Base-by-base conservation (phyloP, 1,140 invertebrate genomes). In the Aricia agestis region DNA sequence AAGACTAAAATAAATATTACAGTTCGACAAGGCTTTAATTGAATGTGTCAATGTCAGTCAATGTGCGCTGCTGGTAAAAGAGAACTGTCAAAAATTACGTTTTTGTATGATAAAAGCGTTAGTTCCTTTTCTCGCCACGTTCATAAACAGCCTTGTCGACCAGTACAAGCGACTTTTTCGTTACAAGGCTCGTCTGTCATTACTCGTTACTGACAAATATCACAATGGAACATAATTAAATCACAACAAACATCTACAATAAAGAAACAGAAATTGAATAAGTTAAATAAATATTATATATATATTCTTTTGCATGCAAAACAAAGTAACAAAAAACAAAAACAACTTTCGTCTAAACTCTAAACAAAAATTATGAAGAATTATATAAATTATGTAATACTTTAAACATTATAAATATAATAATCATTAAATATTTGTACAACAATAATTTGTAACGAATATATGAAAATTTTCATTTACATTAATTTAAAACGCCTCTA, bases 181-280 rank as follows among this genome's bases (percentile, higher is more conserved):
- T 15, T 52, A 52, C 42, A 52, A 15, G 45, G 45, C 45, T 52
- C 45, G 10, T 15, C 45, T 15, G 45, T 52, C 13, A 4, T 52
- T 9, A 52, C 11, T 15, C 13, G 11, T 52, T 9, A 52, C 11
- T 15, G 13, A 52, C 45, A 15, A 69, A 72, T 70, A 75, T 71
- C 57, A 75, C 74, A 74, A 77, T 75, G 71, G 74, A 74, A 71
- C 75, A 25, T 66, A 77, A 70, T 74, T 45, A 15, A 76, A 82
- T 82, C 80, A 80, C 77, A 82, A 78, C 80, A 82, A 82, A 69
- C 68, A 75, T 73, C 66, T 69, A 72, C 67, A 79, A 72, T 67
- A 76, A 78, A 77, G 65, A 72, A 76, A 74, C 72, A 75, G 73
- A 78, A 77, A 76, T 70, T 68, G 75, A 76, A 73, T 74, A 45